Evolutionary conservation across 2,113 vertebrate species (phyloP).

Genomic region (Mus pahari): DNA sequence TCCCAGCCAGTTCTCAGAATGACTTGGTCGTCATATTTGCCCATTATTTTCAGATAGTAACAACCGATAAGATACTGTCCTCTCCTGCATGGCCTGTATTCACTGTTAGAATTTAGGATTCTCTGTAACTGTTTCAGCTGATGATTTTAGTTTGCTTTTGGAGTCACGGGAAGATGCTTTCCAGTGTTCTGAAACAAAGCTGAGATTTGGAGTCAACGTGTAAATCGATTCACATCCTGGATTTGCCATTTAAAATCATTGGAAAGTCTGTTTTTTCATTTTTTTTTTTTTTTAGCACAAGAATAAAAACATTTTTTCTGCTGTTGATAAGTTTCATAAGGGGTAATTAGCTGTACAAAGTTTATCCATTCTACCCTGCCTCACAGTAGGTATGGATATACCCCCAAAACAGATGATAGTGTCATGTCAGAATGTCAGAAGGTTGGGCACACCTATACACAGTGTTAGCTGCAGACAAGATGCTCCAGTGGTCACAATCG

Average conservation of each 20-base stretch:
- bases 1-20: no score
- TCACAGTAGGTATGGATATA: neutral
- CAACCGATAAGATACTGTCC: neutral
- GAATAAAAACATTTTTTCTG: neutral
- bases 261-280: neutral
- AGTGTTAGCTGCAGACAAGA: neutral
- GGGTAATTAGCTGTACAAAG: neutral
- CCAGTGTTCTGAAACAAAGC: neutral
- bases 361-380: neutral
- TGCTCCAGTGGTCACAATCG: rapidly evolving
- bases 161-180: neutral
- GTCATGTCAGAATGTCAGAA: no score
- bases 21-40: neutral
- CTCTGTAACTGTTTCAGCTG: constrained; percentile 6
- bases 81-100: neutral
- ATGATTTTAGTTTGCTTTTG: neutral
- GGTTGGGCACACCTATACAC: neutral
- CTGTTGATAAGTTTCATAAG: neutral
- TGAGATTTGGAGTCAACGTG: neutral
- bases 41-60: neutral
- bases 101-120: constrained; percentile 23
- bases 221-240: neutral
- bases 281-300: neutral
- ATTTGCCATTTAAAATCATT: neutral
- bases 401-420: neutral